Evolutionary conservation across 2,113 vertebrate species (phyloP).

Genomic region (Erpornis zantholeuca): DNA sequence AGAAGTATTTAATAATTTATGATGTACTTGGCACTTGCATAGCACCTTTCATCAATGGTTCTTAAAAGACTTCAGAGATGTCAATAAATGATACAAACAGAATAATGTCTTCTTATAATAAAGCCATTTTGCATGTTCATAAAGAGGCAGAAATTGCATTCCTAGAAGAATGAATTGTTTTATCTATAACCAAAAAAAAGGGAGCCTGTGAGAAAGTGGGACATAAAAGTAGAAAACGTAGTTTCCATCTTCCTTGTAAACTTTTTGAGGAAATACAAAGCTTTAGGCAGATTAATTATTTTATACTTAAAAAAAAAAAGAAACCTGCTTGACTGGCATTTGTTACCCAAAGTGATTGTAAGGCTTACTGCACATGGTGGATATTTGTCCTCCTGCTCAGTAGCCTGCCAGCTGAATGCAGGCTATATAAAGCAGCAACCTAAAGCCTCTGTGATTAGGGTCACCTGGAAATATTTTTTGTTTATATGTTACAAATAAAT

Average conservation of each 20-base stretch:
- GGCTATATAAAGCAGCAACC: background rate
- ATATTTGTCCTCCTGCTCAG: background rate
- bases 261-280: background rate
- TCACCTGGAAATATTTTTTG: background rate
- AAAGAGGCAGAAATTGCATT: background rate
- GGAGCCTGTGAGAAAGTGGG: background rate
- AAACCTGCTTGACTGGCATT: background rate
- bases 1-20: conserved; percentile 31
- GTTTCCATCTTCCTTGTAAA: background rate
- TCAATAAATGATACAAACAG: conserved; percentile 13
- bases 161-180: background rate
- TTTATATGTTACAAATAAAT: background rate
- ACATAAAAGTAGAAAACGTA: background rate
- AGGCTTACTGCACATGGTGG: background rate
- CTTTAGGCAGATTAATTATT: background rate
- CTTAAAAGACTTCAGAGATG: conserved; percentile 18
- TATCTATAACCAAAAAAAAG: background rate
- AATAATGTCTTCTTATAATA: background rate
- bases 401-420: background rate
- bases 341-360: background rate
- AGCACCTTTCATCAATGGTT: conserved; percentile 17
- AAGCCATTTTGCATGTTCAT: background rate
- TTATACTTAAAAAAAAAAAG: background rate
- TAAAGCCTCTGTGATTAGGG: background rate
- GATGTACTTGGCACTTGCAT: background rate